Percentiles rank a stretch among this genome's conserved stretches.
These are phyloP conservation scores for Drosophila ogumai DNA, from an alignment of 1,140 invertebrate species.

Conservation along the genomic window DNA sequence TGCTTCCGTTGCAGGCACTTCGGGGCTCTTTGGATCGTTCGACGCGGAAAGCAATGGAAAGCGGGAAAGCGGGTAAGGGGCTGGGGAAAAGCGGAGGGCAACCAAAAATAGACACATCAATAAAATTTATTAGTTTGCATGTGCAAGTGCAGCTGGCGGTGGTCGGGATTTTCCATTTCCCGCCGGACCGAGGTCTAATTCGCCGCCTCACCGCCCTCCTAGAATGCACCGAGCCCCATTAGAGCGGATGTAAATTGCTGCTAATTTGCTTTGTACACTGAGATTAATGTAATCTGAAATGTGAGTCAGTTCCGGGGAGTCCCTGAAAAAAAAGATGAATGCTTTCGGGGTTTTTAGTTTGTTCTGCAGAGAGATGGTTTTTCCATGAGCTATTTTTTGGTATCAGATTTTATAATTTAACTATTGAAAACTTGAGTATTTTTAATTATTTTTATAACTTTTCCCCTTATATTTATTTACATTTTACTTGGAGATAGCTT, in stretches of 20 bases:
- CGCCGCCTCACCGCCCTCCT: slow-evolving; percentile 12
- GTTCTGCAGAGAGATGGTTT: background rate
- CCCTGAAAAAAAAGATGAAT: slow-evolving; percentile 32
- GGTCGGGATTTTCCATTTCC: slow-evolving; percentile 69
- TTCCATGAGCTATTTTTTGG: background rate
- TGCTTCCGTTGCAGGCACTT: slow-evolving; percentile 83
- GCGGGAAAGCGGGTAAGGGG: background rate
- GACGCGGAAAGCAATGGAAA: background rate
- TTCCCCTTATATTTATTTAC: background rate
- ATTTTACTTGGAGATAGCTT: too few relatives aligned
- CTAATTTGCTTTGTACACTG: slow-evolving; percentile 62
- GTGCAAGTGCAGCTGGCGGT: slow-evolving; percentile 72
- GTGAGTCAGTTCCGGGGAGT: slow-evolving; percentile 11
- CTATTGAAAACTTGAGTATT: background rate
- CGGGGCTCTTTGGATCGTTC: slow-evolving; percentile 37
- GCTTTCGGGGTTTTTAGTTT: background rate
- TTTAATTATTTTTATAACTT: too few relatives aligned
- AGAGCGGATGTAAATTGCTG: slow-evolving; percentile 67
- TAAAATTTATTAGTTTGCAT: slow-evolving; percentile 84
- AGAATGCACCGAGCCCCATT: slow-evolving; percentile 9
- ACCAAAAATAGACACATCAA: slow-evolving; percentile 83
- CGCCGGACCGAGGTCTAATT: slow-evolving; percentile 59
- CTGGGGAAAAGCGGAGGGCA: background rate
- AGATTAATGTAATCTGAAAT: slow-evolving; percentile 57
- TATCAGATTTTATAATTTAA: background rate